Evolutionary conservation across 2,797 vertebrate species (phyloP).

Genomic region (Hyperoplus immaculatus): DNA sequence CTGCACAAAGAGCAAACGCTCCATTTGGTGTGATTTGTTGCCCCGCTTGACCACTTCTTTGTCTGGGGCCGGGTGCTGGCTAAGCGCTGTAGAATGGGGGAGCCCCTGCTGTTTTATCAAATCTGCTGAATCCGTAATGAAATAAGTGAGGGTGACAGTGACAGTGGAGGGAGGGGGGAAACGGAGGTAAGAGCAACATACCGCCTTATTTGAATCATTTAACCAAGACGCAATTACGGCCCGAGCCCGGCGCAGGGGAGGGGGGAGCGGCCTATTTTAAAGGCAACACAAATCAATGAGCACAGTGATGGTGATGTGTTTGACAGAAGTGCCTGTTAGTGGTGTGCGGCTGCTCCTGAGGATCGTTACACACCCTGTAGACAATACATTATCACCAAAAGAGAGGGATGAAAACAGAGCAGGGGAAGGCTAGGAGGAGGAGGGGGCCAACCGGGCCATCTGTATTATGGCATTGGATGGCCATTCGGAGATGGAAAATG

Average conservation of each 20-base stretch:
- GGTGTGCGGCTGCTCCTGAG: slow-evolving; percentile 88
- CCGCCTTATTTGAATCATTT: slow-evolving; percentile 96
- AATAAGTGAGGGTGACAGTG: slow-evolving; percentile 86
- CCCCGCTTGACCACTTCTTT: slow-evolving; percentile 97
- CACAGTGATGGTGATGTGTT: slow-evolving; percentile 91
- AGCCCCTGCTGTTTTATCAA: slow-evolving; percentile 97
- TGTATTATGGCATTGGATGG: slow-evolving; percentile 85
- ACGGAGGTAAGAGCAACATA: slow-evolving; percentile 69
- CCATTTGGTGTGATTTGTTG: slow-evolving; percentile 99
- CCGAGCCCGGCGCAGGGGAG: slow-evolving; percentile 84
- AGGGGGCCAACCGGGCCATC: slow-evolving; percentile 59
- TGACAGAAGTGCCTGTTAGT: slow-evolving; percentile 95
- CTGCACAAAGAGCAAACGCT: slow-evolving; percentile 92
- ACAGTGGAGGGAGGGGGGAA: slow-evolving; percentile 64
- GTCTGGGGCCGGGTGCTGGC: slow-evolving; percentile 90
- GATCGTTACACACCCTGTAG: slow-evolving; percentile 93
- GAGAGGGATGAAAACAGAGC: slow-evolving; percentile 84
- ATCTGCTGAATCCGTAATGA: slow-evolving; percentile 98
- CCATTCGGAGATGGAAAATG: slow-evolving; percentile 80
- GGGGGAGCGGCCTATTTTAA: slow-evolving; percentile 92
- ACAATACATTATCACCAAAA: slow-evolving; percentile 89
- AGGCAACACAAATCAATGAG: slow-evolving; percentile 96
- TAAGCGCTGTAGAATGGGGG: slow-evolving; percentile 95
- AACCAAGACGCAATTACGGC: slow-evolving; percentile 95
- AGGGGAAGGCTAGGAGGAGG: slow-evolving; percentile 76